Percentiles rank a stretch among this genome's conserved stretches.
phyloP scores from a whole-genome alignment of 2,888 invertebrate species.

The Trissolcus brochymenae region DNA sequence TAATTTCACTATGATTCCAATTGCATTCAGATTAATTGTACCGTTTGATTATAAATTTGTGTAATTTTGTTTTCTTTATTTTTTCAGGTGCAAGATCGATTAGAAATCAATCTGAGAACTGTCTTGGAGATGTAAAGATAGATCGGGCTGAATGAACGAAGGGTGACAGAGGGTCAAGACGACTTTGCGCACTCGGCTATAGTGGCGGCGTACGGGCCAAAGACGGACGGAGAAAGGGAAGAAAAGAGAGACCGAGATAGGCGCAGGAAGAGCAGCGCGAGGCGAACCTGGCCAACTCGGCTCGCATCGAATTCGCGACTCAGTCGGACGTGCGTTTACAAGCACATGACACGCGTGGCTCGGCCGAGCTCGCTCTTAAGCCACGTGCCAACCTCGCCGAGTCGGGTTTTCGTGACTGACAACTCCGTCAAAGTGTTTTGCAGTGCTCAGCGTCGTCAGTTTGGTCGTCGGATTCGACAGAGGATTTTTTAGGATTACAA shows the following conservation, averaged over 20 bases:
- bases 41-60: too few relatives aligned
- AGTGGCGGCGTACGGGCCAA: conserved; percentile 38
- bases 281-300: conserved; percentile 57
- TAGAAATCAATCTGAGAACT: conserved; percentile 13
- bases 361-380: conserved; percentile 56
- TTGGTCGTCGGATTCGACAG: too few relatives aligned
- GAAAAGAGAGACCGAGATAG: conserved; percentile 59
- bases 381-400: conserved; percentile 50
- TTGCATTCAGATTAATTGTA: too few relatives aligned
- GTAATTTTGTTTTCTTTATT: too few relatives aligned
- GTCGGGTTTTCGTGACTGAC: too few relatives aligned
- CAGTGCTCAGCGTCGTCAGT: too few relatives aligned
- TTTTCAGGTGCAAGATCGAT: conserved; percentile 1
- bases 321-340: conserved; percentile 74
- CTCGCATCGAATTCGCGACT: conserved; percentile 53
- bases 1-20: too few relatives aligned
- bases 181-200: conserved; percentile 32
- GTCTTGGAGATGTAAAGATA: conserved; percentile 25
- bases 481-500: too few relatives aligned
- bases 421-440: too few relatives aligned
- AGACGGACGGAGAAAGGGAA: conserved; percentile 55
- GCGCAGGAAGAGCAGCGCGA: conserved; percentile 61
- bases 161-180: conserved; percentile 57
- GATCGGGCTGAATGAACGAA: conserved; percentile 46
- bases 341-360: conserved; percentile 70